Evolutionary conservation across 2,797 vertebrate genomes (phyloP).

Genomic region (Catamblyrhynchus diadema): DNA sequence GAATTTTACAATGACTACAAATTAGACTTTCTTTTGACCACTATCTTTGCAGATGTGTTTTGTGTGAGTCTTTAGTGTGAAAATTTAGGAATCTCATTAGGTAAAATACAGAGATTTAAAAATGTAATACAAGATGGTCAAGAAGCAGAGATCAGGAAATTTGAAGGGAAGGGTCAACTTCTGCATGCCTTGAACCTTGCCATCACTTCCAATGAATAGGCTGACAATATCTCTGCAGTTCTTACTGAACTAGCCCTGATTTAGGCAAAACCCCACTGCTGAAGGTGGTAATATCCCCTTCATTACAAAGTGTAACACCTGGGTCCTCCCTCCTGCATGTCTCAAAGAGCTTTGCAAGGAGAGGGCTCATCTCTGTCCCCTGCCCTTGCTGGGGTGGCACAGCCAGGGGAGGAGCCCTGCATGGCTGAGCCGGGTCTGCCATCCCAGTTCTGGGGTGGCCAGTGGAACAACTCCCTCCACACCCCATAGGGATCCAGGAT

Average conservation of each 20-base stretch:
- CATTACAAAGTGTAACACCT: too few relatives aligned
- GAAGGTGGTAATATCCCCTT: not conserved
- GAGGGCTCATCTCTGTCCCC: not conserved
- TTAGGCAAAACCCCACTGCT: not conserved
- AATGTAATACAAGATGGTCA: not conserved
- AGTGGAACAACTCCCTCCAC: not conserved
- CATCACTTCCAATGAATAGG: not conserved
- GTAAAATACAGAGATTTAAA: not conserved
- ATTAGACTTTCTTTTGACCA: not conserved
- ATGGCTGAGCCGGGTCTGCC: rapidly evolving
- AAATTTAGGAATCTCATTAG: not conserved
- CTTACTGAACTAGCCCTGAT: not conserved
- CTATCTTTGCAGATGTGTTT: not conserved
- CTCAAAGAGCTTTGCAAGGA: not conserved
- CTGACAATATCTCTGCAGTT: not conserved
- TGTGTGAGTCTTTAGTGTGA: not conserved
- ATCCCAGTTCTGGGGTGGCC: rapidly evolving
- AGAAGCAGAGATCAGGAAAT: conserved; percentile 8
- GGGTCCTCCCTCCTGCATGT: not conserved
- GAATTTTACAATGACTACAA: not conserved
- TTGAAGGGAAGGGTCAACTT: conserved; percentile 1
- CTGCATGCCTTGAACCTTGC: not conserved
- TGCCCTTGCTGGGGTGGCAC: not conserved
- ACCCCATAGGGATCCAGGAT: rapidly evolving
- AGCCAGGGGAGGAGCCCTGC: not conserved